Evolutionary conservation across 2,797 vertebrate species (phyloP).

Genomic region (Myotis findleyi): DNA sequence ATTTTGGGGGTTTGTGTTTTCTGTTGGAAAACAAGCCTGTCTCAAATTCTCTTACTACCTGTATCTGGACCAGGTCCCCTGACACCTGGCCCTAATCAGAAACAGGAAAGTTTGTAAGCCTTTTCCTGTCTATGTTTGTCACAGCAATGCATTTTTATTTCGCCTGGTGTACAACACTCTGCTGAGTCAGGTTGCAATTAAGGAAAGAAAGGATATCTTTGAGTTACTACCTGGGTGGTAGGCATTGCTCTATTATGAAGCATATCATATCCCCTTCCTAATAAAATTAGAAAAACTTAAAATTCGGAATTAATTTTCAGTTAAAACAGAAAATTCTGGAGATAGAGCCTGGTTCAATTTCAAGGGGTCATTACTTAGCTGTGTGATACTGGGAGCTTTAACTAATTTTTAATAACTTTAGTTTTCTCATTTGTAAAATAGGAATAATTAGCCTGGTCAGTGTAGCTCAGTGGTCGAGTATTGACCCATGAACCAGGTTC

Average conservation of each 20-base stretch:
- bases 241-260: not conserved
- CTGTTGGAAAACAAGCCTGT: not conserved
- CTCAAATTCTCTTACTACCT: not conserved
- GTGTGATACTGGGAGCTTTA: not conserved
- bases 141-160: not conserved
- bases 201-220: not conserved
- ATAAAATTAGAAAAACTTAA: not conserved
- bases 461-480: too few relatives aligned
- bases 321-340: too few relatives aligned
- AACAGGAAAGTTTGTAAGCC: not conserved
- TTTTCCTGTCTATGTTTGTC: not conserved
- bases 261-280: not conserved
- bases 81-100: not conserved
- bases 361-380: not conserved
- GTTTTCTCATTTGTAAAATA: not conserved
- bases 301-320: not conserved
- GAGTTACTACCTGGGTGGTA: not conserved
- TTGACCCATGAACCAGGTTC: too few relatives aligned
- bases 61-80: not conserved
- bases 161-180: not conserved
- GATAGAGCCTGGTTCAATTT: not conserved
- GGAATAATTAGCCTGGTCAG: not conserved
- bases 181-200: not conserved
- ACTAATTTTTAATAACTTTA: not conserved
- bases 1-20: not conserved